Percentiles rank a stretch among this genome's conserved stretches.
These are phyloP conservation scores for Leptopterna dolabrata DNA, from an alignment of 2,888 invertebrate species.

Conservation along the genomic window DNA sequence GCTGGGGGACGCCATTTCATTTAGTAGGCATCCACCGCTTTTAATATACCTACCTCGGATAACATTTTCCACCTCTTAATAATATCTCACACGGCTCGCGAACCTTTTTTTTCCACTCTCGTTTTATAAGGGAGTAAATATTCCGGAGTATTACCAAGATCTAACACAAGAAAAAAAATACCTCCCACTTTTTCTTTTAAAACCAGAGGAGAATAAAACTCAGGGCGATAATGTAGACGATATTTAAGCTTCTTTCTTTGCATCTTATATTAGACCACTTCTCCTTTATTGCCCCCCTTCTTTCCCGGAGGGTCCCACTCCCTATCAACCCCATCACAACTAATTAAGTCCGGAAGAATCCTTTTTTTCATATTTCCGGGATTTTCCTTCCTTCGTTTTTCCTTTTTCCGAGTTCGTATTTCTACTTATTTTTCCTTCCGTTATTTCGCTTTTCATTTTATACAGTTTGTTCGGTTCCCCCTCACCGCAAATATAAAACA, in stretches of 20 bases:
- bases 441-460: background rate
- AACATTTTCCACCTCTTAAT: too few relatives aligned
- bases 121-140: too few relatives aligned
- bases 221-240: conserved; percentile 1
- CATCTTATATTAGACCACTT: background rate
- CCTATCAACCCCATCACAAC: conserved; percentile 3
- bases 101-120: too few relatives aligned
- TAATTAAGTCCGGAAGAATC: background rate
- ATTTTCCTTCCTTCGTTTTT: background rate
- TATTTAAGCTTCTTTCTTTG: conserved; percentile 7
- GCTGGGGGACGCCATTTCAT: too few relatives aligned
- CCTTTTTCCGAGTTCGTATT: background rate
- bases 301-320: background rate
- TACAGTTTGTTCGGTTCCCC: background rate
- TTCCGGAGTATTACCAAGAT: too few relatives aligned
- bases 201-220: conserved; percentile 1
- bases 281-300: background rate
- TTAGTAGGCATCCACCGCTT: too few relatives aligned
- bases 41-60: too few relatives aligned
- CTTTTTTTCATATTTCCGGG: background rate
- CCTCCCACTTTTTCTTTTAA: background rate
- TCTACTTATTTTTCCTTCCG: background rate
- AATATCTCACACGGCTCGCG: too few relatives aligned
- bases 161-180: too few relatives aligned
- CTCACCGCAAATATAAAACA: too few relatives aligned